Evolutionary conservation across 1,140 invertebrate species (phyloP).

Genomic region (Hyles euphorbiae): DNA sequence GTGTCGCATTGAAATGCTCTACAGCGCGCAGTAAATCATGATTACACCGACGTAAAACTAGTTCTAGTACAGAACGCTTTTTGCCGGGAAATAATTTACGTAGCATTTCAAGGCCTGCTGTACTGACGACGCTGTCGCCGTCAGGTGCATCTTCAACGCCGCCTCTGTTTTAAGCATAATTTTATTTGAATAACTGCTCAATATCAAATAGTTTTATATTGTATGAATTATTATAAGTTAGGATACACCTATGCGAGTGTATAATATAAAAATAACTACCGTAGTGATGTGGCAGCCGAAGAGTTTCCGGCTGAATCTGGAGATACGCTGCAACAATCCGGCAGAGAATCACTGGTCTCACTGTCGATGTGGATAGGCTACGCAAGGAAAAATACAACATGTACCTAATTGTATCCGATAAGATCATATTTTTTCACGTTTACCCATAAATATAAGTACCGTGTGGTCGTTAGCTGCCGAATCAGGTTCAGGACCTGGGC

Average conservation of each 20-base stretch:
- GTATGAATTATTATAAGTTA: not conserved
- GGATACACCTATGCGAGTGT: no score
- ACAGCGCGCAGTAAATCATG: conserved; percentile 86
- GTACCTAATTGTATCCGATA: not conserved
- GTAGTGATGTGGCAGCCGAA: conserved; percentile 24
- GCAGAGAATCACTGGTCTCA: conserved; percentile 62
- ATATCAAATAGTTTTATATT: conserved; percentile 1
- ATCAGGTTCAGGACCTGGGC: conserved; percentile 57
- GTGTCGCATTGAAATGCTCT: conserved; percentile 72
- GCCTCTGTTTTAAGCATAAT: conserved; percentile 1
- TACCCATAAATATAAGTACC: conserved; percentile 28
- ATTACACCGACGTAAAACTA: conserved; percentile 90
- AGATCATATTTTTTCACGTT: not conserved
- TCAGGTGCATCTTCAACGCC: conserved; percentile 32
- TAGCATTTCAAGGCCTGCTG: conserved; percentile 85
- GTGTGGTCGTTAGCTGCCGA: conserved; percentile 54
- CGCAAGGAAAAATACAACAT: conserved; percentile 11
- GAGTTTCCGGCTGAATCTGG: conserved; percentile 44
- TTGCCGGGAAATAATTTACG: conserved; percentile 90
- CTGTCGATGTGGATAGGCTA: conserved; percentile 69
- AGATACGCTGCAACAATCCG: conserved; percentile 53
- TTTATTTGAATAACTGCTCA: no score
- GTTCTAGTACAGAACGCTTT: conserved; percentile 90
- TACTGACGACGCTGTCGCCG: conserved; percentile 48
- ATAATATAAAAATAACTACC: conserved; percentile 25